A percentile compares a stretch with the other conserved stretches of the same genome.
Evolutionary conservation across 2,113 vertebrate genomes (phyloP).

Genomic region (Strix aluco): DNA sequence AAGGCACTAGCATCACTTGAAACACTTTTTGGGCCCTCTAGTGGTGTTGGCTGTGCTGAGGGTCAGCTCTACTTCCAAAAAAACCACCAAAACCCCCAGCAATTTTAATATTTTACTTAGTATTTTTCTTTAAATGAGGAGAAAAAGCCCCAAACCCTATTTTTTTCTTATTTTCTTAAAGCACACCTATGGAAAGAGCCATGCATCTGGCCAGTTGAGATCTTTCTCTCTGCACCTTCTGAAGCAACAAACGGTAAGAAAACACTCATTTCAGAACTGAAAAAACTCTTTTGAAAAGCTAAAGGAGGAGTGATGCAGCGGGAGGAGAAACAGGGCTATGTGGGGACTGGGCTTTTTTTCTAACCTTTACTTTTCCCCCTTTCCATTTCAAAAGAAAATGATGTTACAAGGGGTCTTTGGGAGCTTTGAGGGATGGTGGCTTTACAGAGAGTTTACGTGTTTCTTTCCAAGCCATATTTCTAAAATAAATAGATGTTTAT

Average conservation of each 20-base stretch:
- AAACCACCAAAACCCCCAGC: fast-evolving
- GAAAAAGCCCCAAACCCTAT: neutral
- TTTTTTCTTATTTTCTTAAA: neutral
- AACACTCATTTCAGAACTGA: neutral
- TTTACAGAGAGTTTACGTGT: neutral
- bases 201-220: fast-evolving
- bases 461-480: neutral
- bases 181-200: neutral
- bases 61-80: neutral
- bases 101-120: neutral
- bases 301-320: neutral
- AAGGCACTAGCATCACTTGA: neutral
- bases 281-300: neutral
- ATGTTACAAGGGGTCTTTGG: neutral
- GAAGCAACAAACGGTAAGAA: fast-evolving
- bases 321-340: neutral
- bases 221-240: neutral
- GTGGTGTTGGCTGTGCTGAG: neutral
- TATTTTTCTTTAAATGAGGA: neutral
- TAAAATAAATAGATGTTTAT: neutral
- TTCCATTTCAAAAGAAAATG: neutral
- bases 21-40: conserved; percentile 21
- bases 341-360: neutral
- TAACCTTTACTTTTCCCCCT: neutral
- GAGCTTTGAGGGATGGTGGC: neutral